Evolutionary conservation across 2,888 invertebrate species (phyloP).

Genomic region (Hirtodrosophila confusa): DNA sequence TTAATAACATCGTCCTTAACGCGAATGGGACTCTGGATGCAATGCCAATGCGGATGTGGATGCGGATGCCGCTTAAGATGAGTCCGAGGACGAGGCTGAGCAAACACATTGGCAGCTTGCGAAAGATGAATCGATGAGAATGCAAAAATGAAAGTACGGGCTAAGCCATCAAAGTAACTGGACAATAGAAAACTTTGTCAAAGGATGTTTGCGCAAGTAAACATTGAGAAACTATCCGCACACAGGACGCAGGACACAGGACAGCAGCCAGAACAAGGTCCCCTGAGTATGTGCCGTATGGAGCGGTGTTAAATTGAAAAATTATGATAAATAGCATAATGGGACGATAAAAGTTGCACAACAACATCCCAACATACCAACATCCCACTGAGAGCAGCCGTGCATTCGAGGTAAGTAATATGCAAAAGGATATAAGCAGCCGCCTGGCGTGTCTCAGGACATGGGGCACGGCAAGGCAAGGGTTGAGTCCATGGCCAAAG

Average conservation of each 20-base stretch:
- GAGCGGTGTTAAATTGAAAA: slow-evolving; percentile 82
- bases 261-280: slow-evolving; percentile 18
- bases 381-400: slow-evolving; percentile 65
- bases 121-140: slow-evolving; percentile 81
- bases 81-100: slow-evolving; percentile 29
- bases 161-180: slow-evolving; percentile 70
- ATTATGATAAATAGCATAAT: slow-evolving; percentile 83
- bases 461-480: slow-evolving; percentile 32
- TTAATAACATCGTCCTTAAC: slow-evolving; percentile 80
- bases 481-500: slow-evolving; percentile 53
- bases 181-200: slow-evolving; percentile 81
- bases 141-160: slow-evolving; percentile 76
- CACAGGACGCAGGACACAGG: slow-evolving; percentile 21
- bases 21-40: slow-evolving; percentile 43
- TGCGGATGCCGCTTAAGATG: slow-evolving; percentile 21
- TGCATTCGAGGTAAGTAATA: slow-evolving; percentile 42
- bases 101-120: slow-evolving; percentile 70
- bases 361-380: slow-evolving; percentile 48
- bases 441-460: slow-evolving; percentile 44
- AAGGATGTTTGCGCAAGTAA: slow-evolving; percentile 78
- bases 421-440: slow-evolving; percentile 71
- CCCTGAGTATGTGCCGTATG: slow-evolving; percentile 47
- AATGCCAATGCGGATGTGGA: slow-evolving; percentile 41
- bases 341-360: slow-evolving; percentile 58
- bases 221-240: slow-evolving; percentile 61